Evolutionary conservation across 2,797 vertebrate genomes (phyloP), one percentile per base, ranked within the genome.

Genomic region (Molossus alvarezi): DNA sequence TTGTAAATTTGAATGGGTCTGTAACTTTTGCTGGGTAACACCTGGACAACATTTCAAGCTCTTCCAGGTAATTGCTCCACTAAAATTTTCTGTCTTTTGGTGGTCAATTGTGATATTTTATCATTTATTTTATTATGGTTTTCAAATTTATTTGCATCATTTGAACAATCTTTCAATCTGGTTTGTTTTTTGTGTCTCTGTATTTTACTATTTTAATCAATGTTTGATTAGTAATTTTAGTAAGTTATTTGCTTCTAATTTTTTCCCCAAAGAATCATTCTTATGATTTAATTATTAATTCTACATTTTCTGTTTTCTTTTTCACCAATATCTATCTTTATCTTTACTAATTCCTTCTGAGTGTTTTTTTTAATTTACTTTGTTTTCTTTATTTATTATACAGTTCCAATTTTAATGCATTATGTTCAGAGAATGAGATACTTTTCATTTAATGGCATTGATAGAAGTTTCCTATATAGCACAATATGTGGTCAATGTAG

Each of bases 281-380:
- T 25, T 64, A 23, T 55, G 21, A 33, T 84, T 67, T 69, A 27
- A 48, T 75, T 87, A 48, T 83, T 83, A 73, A 53, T 29, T 83
- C 45, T 91, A 51, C 15, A 33, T n/a, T 80, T 33, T 21, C 41
- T 53, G 60, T 67, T 80, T 88, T 23, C 27, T 60, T 21, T 88
- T 76, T 77, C 11, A 65, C 18, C 65, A 41, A 62, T 21, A 57
- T 62, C 48, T 37, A 72, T 55, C 18, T 77, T 77, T n/a, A 10
- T 57, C 76, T 77, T 79, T 18, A 79, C n/a, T 79, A 79, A 55
- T 91, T 91, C 23, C 41, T 91, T 82, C 79, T 73, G 29, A 41
- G 14, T 60, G 51, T 25, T 71, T 81, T 73, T 72, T 41, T 60
- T 73, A 11, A 21, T 72, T 91, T 87, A 60, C 12, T 87, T 73